phyloP scores from a whole-genome alignment of 2,797 vertebrate genomes.

The Odontamblyopus rebecca region DNA sequence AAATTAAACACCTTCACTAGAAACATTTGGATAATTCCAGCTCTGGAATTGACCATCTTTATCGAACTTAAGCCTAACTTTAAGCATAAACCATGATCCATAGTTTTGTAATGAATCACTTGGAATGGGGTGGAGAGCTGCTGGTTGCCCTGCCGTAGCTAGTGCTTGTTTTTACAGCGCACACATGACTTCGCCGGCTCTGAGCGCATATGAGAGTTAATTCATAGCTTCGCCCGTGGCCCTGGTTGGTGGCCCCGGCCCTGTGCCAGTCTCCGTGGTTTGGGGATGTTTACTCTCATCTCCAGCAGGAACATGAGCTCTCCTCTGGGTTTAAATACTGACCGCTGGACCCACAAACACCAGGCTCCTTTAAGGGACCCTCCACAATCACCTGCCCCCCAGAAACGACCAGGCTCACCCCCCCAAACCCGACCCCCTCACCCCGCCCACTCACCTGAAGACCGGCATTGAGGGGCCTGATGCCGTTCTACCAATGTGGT shows the following conservation, averaged over 20 bases:
- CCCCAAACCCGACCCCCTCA: neutral
- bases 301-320: conserved; percentile 75
- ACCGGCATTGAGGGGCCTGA: conserved; percentile 16
- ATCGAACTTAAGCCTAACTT: too few species aligned
- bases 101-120: too few species aligned
- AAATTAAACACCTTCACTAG: too few species aligned
- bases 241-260: conserved; percentile 58
- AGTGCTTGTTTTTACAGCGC: neutral
- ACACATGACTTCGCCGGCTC: neutral
- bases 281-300: conserved; percentile 72
- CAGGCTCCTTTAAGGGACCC: conserved; percentile 40
- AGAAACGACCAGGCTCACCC: neutral
- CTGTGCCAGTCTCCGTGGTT: conserved; percentile 60
- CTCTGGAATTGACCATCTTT: too few species aligned
- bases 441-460: conserved; percentile 8
- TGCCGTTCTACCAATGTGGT: conserved; percentile 18
- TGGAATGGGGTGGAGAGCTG: too few species aligned
- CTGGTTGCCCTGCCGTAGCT: too few species aligned
- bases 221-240: conserved; percentile 48
- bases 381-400: conserved; percentile 12
- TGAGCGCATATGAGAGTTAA: conserved; percentile 37
- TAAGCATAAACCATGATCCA: too few species aligned
- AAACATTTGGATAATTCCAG: too few species aligned
- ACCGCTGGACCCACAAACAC: conserved; percentile 60
- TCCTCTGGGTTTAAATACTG: conserved; percentile 64